These are phyloP conservation scores for Regulus satrapa DNA, from an alignment of 2,113 vertebrate genomes.

Conservation along the genomic window DNA sequence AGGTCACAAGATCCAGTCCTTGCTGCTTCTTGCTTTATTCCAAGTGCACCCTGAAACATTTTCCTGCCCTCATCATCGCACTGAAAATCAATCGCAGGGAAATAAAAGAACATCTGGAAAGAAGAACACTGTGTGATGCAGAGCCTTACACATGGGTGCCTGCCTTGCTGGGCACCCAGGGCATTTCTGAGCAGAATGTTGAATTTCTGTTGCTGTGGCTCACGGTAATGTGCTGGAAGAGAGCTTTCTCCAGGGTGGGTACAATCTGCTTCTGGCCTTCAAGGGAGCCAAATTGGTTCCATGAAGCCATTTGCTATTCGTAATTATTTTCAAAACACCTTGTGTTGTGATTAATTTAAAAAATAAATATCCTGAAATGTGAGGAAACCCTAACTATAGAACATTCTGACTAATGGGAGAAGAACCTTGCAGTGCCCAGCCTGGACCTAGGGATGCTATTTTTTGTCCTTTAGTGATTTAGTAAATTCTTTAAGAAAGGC, in stretches of 20 bases:
- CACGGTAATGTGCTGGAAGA: not conserved
- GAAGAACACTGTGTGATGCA: not conserved
- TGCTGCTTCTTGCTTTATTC: not conserved
- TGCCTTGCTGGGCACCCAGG: not conserved
- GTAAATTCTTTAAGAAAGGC: not conserved
- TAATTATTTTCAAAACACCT: not conserved
- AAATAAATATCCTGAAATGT: not conserved
- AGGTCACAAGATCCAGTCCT: not conserved
- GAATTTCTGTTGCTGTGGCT: not conserved
- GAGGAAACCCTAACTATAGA: not conserved
- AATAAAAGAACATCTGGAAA: not conserved
- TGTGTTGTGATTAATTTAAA: not conserved
- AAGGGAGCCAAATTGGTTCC: not conserved
- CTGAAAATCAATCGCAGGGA: not conserved
- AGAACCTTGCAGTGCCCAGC: not conserved
- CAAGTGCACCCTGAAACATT: not conserved
- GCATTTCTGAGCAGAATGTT: rapidly evolving
- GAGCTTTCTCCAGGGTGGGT: not conserved
- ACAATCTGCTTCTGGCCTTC: not conserved
- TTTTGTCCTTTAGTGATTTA: not conserved
- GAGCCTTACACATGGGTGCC: rapidly evolving
- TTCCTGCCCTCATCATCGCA: not conserved
- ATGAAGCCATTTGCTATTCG: not conserved
- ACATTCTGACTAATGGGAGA: not conserved
- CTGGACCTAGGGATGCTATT: not conserved